These are phyloP conservation scores for Rhagoletis pomonella DNA, from an alignment of 1,140 invertebrate species.

Conservation along the genomic window DNA sequence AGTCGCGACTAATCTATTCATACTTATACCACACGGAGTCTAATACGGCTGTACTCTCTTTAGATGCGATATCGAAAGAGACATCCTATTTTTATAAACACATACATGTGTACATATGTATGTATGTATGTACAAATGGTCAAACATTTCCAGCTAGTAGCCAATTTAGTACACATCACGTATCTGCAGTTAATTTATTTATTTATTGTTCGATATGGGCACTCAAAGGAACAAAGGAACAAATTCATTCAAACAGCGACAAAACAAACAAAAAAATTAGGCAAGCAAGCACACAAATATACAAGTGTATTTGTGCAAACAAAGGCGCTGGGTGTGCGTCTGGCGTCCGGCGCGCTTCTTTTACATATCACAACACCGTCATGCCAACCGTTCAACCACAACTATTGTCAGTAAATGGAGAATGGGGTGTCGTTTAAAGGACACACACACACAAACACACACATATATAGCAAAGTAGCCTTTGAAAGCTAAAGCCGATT, in stretches of 20 bases:
- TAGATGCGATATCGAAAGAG: too few relatives aligned
- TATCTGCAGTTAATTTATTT: conserved; percentile 32
- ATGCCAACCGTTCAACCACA: too few relatives aligned
- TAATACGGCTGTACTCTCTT: too few relatives aligned
- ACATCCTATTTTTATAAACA: background rate
- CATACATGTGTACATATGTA: background rate
- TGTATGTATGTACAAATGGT: too few relatives aligned
- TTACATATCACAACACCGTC: background rate
- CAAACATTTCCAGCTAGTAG: background rate
- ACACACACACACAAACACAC: background rate
- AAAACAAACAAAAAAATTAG: too few relatives aligned
- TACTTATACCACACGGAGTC: too few relatives aligned
- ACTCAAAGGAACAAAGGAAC: conserved; percentile 30
- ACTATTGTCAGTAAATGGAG: background rate
- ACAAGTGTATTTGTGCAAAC: background rate
- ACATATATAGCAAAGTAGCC: background rate
- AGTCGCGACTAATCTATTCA: too few relatives aligned
- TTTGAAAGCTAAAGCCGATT: conserved; percentile 18
- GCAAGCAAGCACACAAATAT: too few relatives aligned
- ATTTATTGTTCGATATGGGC: conserved; percentile 4
- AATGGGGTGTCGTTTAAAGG: background rate
- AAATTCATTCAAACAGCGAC: too few relatives aligned
- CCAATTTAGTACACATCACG: conserved; percentile 2
- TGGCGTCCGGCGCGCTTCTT: background rate
- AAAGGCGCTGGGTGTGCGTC: too few relatives aligned